Conservation (phyloP, 2,888 invertebrate species). For the Plusia festucae region DNA sequence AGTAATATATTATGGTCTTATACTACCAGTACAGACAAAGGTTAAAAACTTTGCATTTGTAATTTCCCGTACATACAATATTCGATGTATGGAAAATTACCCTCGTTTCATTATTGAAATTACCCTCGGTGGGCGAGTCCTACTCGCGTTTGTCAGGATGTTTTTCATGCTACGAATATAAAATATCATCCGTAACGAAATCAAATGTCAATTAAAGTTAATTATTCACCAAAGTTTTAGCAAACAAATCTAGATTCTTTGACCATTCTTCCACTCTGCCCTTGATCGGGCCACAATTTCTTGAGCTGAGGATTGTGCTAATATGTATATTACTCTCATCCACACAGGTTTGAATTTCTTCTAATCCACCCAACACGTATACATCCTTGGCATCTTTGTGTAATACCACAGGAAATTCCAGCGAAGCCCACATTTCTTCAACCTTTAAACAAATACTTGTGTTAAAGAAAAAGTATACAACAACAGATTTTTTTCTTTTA, state of each 20-base stretch:
- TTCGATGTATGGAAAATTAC: too few relatives aligned
- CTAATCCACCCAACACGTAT: slow-evolving; percentile 94
- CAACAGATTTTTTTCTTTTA: too few relatives aligned
- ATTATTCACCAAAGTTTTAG: slow-evolving; percentile 92
- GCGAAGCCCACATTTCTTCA: slow-evolving; percentile 94
- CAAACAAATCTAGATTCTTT: slow-evolving; percentile 93
- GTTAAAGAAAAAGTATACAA: neutral
- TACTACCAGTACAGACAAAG: too few relatives aligned
- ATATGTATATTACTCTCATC: slow-evolving; percentile 97
- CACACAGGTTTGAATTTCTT: slow-evolving; percentile 94
- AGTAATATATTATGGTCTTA: too few relatives aligned
- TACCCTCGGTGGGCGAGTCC: too few relatives aligned
- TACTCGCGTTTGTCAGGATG: too few relatives aligned
- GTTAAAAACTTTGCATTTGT: too few relatives aligned
- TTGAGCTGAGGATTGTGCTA: slow-evolving; percentile 95
- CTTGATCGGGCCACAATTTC: slow-evolving; percentile 96
- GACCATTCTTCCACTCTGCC: slow-evolving; percentile 95
- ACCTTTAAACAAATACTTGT: slow-evolving; percentile 86
- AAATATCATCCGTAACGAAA: too few relatives aligned
- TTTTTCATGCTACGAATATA: too few relatives aligned
- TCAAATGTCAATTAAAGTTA: too few relatives aligned
- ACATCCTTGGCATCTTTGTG: slow-evolving; percentile 96
- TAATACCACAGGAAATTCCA: slow-evolving; percentile 93
- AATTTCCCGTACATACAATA: too few relatives aligned
- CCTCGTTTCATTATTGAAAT: too few relatives aligned